These are phyloP conservation scores for Alethe castanea DNA, from an alignment of 2,113 vertebrate genomes.

Conservation along the genomic window DNA sequence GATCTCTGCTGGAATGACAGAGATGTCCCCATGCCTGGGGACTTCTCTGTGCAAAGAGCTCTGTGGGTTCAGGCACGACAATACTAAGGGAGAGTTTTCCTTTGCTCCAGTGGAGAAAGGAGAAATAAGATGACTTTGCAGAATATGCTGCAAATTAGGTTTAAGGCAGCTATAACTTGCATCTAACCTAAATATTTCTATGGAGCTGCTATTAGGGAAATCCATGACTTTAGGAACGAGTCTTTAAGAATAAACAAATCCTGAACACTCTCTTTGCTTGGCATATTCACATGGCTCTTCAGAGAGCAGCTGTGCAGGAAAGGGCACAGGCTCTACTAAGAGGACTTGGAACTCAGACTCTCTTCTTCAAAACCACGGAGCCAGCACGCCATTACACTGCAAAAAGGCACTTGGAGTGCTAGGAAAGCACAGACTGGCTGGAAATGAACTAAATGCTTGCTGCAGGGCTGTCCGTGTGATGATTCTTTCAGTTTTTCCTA, in stretches of 20 bases:
- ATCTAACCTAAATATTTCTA: conserved; percentile 35
- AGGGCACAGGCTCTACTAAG: neutral
- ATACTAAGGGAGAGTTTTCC: neutral
- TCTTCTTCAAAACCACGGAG: neutral
- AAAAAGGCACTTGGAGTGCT: neutral
- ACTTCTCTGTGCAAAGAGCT: neutral
- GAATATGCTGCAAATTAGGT: neutral
- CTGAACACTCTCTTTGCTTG: neutral
- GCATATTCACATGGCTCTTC: neutral
- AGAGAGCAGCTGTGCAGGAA: neutral
- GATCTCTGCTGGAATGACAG: neutral
- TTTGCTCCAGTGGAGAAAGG: neutral
- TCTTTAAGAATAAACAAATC: conserved; percentile 25
- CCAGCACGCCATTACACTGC: neutral
- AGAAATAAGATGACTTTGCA: conserved; percentile 20
- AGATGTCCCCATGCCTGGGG: neutral
- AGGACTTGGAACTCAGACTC: neutral
- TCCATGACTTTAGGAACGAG: neutral
- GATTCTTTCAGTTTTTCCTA: neutral
- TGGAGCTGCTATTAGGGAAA: conserved; percentile 10
- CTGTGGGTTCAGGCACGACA: neutral
- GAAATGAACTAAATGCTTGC: neutral
- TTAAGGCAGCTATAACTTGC: conserved; percentile 15
- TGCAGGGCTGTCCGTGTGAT: rapidly evolving
- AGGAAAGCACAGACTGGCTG: neutral